Conservation (phyloP, 2,113 vertebrate genomes). For the Perca fluviatilis region DNA sequence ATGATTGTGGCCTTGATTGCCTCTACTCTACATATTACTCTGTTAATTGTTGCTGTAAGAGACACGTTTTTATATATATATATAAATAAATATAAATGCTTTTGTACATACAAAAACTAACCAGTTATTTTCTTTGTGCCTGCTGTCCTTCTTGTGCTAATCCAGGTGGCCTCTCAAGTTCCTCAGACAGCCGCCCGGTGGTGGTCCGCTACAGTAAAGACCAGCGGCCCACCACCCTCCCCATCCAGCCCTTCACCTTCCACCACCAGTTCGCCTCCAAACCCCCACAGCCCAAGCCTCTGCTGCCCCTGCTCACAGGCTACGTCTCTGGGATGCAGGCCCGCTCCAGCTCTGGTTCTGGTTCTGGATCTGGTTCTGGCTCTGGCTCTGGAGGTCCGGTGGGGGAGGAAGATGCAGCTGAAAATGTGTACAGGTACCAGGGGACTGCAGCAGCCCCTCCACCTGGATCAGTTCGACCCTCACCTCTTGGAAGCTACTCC, state of each 20-base stretch:
- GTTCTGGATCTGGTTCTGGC: constrained; percentile 51
- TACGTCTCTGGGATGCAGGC: constrained; percentile 91
- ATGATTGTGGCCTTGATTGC: background rate
- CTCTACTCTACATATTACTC: background rate
- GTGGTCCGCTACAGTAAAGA: constrained; percentile 96
- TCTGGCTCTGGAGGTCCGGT: constrained; percentile 49
- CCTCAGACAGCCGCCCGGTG: constrained; percentile 83
- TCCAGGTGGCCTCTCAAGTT: constrained; percentile 83
- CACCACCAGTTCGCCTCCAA: constrained; percentile 91
- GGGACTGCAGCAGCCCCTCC: constrained; percentile 64
- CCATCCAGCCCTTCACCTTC: constrained; percentile 98
- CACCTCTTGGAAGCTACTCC: constrained; percentile 95
- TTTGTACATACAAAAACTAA: background rate
- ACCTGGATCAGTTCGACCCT: constrained; percentile 88
- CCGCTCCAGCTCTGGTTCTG: constrained; percentile 62
- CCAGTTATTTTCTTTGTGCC: background rate
- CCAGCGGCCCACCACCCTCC: constrained; percentile 95
- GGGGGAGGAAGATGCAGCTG: constrained; percentile 77
- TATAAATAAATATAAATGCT: too few species aligned
- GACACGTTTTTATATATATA: too few species aligned
- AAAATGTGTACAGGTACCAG: constrained; percentile 81
- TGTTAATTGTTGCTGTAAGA: background rate
- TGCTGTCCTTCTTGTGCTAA: background rate
- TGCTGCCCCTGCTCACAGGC: constrained; percentile 89
- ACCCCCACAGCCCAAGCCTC: constrained; percentile 85